Base-by-base conservation (phyloP, 2,113 vertebrate species). In the Anser cygnoides region DNA sequence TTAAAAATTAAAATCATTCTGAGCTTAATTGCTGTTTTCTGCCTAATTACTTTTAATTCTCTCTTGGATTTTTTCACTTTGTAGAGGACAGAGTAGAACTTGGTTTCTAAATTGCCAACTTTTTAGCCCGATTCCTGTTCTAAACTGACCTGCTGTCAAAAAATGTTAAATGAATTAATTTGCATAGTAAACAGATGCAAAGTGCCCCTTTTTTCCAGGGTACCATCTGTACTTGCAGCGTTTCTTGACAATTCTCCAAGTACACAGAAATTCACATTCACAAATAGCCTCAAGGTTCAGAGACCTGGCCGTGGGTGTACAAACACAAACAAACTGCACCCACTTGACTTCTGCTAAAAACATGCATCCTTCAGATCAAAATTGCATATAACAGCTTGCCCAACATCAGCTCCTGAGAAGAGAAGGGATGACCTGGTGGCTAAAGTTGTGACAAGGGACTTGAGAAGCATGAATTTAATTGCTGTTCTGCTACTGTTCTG, bases 121-220 rank as follows among this genome's bases (percentile, higher is more conserved):
- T 97, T 94, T 62, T 95, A 95, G 62, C 58, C 35, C 55, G 65
- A 79, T 91, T 92, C 86, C 77, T 92, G 55, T 63, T 82, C 82
- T 93, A 86, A 97, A 77, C 94, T 97, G 93, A 96, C 96, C 92
- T 93, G 90, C 91, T 96, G 96, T 96, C 95, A 96, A 73, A 73
- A 84, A 95, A 93, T 95, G 93, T 91, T 96, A 87, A 91, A 79
- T 87, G 92, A 92, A 94, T 96, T 93, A 68, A 94, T 95, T 96
- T 96, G 92, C 96, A 94, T 96, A 92, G 86, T 89, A 97, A 96
- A 87, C 93, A 96, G 96, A 96, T 96, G 95, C 92, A 92, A 65
- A 96, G 77, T 91, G 84, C 87, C 94, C 74, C 89, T 79, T 95
- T 65, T 95, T 96, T 96, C 92, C 89, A 92, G 89, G 39, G 63